Conservation (phyloP, 2,888 invertebrate species). For the Heteromurus nitidus region DNA sequence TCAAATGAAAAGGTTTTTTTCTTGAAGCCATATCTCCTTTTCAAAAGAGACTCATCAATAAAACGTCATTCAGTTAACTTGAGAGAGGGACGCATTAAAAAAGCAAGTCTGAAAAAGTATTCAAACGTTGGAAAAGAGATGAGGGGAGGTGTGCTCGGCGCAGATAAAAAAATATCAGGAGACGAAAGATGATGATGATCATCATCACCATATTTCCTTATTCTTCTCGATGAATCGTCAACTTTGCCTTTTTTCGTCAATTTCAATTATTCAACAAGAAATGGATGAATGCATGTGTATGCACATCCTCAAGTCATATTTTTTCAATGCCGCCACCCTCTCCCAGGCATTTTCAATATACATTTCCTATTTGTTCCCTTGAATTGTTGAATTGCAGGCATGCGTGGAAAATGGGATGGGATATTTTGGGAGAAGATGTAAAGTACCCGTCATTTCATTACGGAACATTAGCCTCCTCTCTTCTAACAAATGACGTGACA, state of each 20-base stretch:
- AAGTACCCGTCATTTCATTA: slow-evolving; percentile 21
- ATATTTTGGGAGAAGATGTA: too few species aligned
- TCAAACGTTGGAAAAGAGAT: background rate
- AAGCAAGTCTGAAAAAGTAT: background rate
- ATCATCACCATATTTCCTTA: too few species aligned
- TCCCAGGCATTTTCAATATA: too few species aligned
- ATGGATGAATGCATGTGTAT: background rate
- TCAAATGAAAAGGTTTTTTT: background rate
- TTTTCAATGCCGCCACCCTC: too few species aligned
- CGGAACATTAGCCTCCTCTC: background rate
- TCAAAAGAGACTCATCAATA: slow-evolving; percentile 45
- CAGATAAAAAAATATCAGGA: too few species aligned
- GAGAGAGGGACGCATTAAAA: background rate
- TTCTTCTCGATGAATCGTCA: slow-evolving; percentile 41
- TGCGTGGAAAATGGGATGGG: too few species aligned
- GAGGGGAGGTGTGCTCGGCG: slow-evolving; percentile 19
- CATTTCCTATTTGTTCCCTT: too few species aligned
- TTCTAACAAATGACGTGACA: slow-evolving; percentile 13
- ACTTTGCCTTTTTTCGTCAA: slow-evolving; percentile 40
- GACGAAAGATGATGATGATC: slow-evolving; percentile 5
- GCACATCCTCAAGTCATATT: too few species aligned
- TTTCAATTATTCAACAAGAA: slow-evolving; percentile 30
- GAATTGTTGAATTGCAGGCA: too few species aligned
- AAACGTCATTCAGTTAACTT: slow-evolving; percentile 40
- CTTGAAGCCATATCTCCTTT: background rate